These are phyloP conservation scores for Matsumurasca onukii DNA, from an alignment of 1,140 invertebrate genomes.

Conservation along the genomic window DNA sequence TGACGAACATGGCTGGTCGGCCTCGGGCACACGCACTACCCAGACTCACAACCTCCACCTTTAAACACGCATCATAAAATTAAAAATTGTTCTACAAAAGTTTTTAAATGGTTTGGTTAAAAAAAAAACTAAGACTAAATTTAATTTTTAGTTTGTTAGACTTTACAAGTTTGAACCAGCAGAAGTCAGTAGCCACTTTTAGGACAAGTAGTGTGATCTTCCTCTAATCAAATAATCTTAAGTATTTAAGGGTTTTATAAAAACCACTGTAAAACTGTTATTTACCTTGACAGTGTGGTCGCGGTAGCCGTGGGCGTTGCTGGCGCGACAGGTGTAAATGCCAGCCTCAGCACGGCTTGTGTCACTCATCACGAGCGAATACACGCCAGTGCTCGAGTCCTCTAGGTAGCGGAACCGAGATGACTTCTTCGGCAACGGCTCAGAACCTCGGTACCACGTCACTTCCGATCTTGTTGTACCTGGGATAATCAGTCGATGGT, in stretches of 20 bases:
- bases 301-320: slow-evolving; percentile 73
- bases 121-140: too few relatives aligned
- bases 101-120: too few relatives aligned
- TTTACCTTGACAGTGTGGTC: slow-evolving; percentile 55
- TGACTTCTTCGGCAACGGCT: slow-evolving; percentile 55
- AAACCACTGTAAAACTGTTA: too few relatives aligned
- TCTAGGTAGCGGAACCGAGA: slow-evolving; percentile 68
- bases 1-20: slow-evolving; percentile 74
- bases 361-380: slow-evolving; percentile 79
- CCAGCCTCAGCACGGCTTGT: slow-evolving; percentile 82
- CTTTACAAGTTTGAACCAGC: too few relatives aligned
- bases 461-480: slow-evolving; percentile 51
- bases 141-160: too few relatives aligned
- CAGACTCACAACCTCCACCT: slow-evolving; percentile 65
- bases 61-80: slow-evolving; percentile 57
- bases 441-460: slow-evolving; percentile 68
- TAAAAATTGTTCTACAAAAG: too few relatives aligned
- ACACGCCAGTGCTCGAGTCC: slow-evolving; percentile 77
- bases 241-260: too few relatives aligned
- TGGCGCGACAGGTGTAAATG: slow-evolving; percentile 81
- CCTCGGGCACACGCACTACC: slow-evolving; percentile 54
- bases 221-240: too few relatives aligned
- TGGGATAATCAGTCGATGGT: too few relatives aligned
- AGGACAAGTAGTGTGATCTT: too few relatives aligned
- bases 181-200: too few relatives aligned